Conservation (phyloP, 2,113 vertebrate species). For the Prunella himalayana region DNA sequence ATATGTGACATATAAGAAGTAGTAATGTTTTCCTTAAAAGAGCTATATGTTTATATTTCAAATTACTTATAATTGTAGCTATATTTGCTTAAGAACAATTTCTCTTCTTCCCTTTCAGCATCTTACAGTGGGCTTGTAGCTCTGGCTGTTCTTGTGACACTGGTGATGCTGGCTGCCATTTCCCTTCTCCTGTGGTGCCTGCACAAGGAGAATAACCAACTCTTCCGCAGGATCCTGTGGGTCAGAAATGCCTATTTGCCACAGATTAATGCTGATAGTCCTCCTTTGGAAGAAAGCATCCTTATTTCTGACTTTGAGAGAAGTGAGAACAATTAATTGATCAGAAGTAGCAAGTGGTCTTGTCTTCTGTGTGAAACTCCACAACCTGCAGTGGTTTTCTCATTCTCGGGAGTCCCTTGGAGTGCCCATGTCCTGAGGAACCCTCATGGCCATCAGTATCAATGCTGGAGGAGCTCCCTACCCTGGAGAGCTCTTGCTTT, state of each 20-base stretch:
- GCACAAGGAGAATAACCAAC: conserved; percentile 72
- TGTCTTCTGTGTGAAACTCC: neutral
- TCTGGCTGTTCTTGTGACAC: conserved; percentile 68
- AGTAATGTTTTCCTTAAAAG: neutral
- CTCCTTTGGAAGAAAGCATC: conserved; percentile 84
- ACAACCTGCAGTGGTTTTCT: neutral
- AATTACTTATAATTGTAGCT: neutral
- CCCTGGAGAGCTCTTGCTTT: neutral
- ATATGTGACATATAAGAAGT: neutral
- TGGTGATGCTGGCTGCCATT: conserved; percentile 75
- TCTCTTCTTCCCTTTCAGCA: conserved; percentile 69
- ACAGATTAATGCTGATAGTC: conserved; percentile 70
- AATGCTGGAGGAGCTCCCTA: neutral
- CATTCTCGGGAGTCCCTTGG: accelerated
- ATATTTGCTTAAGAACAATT: neutral
- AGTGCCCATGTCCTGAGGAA: neutral
- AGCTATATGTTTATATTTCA: neutral
- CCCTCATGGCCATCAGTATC: neutral
- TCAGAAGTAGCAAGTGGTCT: neutral
- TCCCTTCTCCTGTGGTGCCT: conserved; percentile 72
- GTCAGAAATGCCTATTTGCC: conserved; percentile 76
- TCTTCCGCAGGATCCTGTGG: conserved; percentile 68
- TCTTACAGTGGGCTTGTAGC: conserved; percentile 70
- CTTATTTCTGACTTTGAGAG: conserved; percentile 86
- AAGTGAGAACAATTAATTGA: conserved; percentile 68